Percentiles rank a stretch among this genome's conserved stretches.
Conservation (phyloP, 1,140 invertebrate species). For the Tribolium madens region DNA sequence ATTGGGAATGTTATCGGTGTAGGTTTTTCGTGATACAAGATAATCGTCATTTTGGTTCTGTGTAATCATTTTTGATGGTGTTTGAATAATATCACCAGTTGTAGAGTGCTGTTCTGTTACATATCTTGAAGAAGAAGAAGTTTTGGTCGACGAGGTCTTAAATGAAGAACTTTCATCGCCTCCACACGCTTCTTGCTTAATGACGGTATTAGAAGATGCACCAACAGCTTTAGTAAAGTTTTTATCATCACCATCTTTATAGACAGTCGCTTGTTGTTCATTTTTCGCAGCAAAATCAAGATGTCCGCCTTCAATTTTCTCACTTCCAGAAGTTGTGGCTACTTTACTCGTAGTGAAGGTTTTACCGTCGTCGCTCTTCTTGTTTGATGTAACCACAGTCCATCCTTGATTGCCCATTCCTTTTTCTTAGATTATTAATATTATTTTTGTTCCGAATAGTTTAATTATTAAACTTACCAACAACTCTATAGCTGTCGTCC, state of each 20-base stretch:
- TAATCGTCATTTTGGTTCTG: constrained; percentile 26
- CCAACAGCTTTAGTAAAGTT: constrained; percentile 72
- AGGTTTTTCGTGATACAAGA: constrained; percentile 53
- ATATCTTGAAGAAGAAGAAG: constrained; percentile 61
- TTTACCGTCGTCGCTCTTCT: constrained; percentile 67
- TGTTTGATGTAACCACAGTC: constrained; percentile 66
- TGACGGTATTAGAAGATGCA: constrained; percentile 69
- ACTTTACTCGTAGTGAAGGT: constrained; percentile 63
- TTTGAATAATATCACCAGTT: constrained; percentile 42
- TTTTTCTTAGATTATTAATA: neutral
- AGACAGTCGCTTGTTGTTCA: constrained; percentile 69
- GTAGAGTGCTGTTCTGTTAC: constrained; percentile 57
- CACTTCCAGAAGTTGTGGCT: constrained; percentile 66
- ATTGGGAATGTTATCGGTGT: constrained; percentile 54
- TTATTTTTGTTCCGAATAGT: neutral
- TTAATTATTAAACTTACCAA: constrained; percentile 52
- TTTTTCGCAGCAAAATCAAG: constrained; percentile 72
- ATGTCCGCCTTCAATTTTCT: constrained; percentile 72
- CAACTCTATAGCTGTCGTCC: constrained; percentile 69
- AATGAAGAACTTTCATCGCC: constrained; percentile 69
- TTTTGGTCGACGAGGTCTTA: constrained; percentile 66
- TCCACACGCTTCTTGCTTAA: constrained; percentile 72
- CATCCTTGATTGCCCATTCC: constrained; percentile 64
- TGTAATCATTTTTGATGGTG: neutral
- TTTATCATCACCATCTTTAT: constrained; percentile 73